Conservation (phyloP, 2,888 invertebrate genomes). For the Ramazzottius varieornatus region DNA sequence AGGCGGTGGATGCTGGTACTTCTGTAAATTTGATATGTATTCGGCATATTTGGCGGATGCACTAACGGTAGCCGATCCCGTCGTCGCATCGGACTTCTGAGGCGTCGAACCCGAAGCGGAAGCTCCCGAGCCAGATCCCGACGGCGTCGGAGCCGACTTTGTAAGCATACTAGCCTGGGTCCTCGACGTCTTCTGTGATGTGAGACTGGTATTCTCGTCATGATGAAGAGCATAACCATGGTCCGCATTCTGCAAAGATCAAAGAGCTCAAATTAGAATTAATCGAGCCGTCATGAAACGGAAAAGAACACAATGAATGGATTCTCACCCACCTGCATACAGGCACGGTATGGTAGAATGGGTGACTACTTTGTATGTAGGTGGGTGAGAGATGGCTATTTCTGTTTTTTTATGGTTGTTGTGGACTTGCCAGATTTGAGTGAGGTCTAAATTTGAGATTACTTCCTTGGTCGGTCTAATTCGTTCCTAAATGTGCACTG, state of each 20-base stretch:
- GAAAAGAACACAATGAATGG: no score
- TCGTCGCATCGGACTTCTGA: background rate
- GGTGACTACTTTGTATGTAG: no score
- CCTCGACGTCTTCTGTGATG: background rate
- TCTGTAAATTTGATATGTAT: background rate
- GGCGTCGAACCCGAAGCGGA: background rate
- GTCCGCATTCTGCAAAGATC: background rate
- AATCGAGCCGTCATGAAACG: no score
- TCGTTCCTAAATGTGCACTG: no score
- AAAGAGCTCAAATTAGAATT: background rate
- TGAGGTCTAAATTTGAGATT: no score
- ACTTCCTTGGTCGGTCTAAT: no score
- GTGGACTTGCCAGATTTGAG: no score
- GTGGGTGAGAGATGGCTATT: no score
- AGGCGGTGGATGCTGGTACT: slow-evolving; percentile 2
- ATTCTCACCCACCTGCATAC: no score
- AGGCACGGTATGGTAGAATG: no score
- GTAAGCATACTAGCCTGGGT: background rate
- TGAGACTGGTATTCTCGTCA: slow-evolving; percentile 4
- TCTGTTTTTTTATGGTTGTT: no score
- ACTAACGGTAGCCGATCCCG: background rate
- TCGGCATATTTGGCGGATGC: slow-evolving; percentile 3
- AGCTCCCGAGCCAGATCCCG: background rate
- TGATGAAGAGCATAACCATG: background rate
- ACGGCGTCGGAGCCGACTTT: background rate